phyloP scores from a whole-genome alignment of 37 sponge, comb jelly and placozoan species.

The Haliclona indistincta region DNA sequence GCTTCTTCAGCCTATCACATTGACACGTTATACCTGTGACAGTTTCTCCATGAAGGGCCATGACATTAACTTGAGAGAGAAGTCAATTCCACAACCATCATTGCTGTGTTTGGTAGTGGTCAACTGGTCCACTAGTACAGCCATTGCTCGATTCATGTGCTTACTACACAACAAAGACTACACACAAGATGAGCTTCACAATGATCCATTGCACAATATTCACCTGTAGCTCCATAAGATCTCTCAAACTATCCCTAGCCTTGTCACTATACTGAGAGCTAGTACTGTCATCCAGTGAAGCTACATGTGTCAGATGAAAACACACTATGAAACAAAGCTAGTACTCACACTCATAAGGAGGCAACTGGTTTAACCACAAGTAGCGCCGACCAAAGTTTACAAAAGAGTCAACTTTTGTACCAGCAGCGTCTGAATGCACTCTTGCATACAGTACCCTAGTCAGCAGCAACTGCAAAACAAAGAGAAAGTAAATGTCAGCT shows the following conservation, averaged over 20 bases:
- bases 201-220: not conserved
- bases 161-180: slow-evolving; percentile 36
- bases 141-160: slow-evolving; percentile 21
- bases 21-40: slow-evolving; percentile 45
- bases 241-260: not conserved
- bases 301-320: not conserved
- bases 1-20: no score
- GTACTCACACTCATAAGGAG: slow-evolving; percentile 1
- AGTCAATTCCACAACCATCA: not conserved
- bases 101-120: not conserved
- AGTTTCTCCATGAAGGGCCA: slow-evolving; percentile 44
- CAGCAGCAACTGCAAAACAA: not conserved
- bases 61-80: slow-evolving; percentile 32
- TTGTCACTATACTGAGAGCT: not conserved
- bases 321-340: not conserved
- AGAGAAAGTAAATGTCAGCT: not conserved
- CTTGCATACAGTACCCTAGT: not conserved
- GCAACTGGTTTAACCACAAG: not conserved
- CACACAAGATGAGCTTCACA: not conserved
- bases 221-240: slow-evolving; percentile 43
- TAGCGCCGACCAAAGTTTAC: not conserved
- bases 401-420: not conserved
- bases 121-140: not conserved
- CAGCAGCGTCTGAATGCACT: not conserved
- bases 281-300: not conserved